A percentile compares a stretch with the other conserved stretches of the same genome.
These are phyloP conservation scores for Hydrocynus forskahlii DNA, from an alignment of 2,797 vertebrate species.

Conservation along the genomic window DNA sequence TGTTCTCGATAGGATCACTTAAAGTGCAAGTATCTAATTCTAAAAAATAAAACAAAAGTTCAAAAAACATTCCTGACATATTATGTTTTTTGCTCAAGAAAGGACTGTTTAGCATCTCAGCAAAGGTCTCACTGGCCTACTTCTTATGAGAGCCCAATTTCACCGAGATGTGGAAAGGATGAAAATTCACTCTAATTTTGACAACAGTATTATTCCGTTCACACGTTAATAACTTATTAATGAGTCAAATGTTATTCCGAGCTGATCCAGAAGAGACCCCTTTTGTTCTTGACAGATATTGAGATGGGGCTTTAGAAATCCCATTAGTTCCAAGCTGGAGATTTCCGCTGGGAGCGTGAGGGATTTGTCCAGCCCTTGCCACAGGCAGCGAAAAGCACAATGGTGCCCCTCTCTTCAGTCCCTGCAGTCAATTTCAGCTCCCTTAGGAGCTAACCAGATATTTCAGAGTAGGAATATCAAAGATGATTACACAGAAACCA, in stretches of 20 bases:
- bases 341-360: constrained; percentile 49
- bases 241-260: constrained; percentile 44
- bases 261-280: constrained; percentile 33
- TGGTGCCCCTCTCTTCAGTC: constrained; percentile 35
- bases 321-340: constrained; percentile 53
- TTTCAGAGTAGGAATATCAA: constrained; percentile 25
- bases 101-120: constrained; percentile 4
- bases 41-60: too few species aligned
- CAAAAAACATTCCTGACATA: not conserved
- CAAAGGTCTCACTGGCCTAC: constrained; percentile 22
- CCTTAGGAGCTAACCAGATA: constrained; percentile 33
- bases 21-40: too few species aligned
- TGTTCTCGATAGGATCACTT: too few species aligned
- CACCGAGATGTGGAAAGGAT: constrained; percentile 7
- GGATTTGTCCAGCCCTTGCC: constrained; percentile 52
- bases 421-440: constrained; percentile 10
- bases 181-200: constrained; percentile 45
- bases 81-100: not conserved
- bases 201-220: constrained; percentile 41
- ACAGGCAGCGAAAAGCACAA: constrained; percentile 47
- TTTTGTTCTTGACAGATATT: constrained; percentile 60
- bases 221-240: constrained; percentile 60
- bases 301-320: constrained; percentile 61
- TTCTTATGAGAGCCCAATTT: constrained; percentile 21
- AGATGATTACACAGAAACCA: constrained; percentile 24